Conservation (phyloP, 2,888 invertebrate species). For the Thera obeliscata region DNA sequence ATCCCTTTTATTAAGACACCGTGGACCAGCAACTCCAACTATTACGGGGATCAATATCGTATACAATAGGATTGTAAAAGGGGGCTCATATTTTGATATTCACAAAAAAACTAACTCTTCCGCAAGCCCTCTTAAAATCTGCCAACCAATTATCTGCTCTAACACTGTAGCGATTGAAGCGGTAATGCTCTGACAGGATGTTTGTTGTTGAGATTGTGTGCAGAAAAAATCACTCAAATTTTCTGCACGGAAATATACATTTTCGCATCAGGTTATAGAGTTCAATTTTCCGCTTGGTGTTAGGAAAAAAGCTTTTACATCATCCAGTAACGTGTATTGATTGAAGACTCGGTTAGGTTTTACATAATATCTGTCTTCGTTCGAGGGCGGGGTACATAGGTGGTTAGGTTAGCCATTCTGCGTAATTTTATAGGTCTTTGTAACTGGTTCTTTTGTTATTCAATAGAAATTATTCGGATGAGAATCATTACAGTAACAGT, state of each 20-base stretch:
- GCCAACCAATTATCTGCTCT: constrained; percentile 53
- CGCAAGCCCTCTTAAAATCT: constrained; percentile 58
- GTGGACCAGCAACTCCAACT: constrained; percentile 76
- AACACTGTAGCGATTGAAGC: constrained; percentile 58
- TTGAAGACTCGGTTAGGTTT: constrained; percentile 83
- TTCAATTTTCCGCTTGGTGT: constrained; percentile 47
- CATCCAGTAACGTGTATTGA: constrained; percentile 82
- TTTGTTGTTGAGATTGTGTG: constrained; percentile 71
- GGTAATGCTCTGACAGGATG: constrained; percentile 63
- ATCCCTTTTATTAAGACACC: constrained; percentile 77
- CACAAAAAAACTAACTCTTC: constrained; percentile 82
- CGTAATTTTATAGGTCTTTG: constrained; percentile 50
- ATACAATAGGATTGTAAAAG: constrained; percentile 83
- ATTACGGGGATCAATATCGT: constrained; percentile 82
- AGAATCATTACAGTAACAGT: constrained; percentile 5
- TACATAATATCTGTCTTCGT: constrained; percentile 82
- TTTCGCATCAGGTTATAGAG: constrained; percentile 51
- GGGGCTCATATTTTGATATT: constrained; percentile 84
- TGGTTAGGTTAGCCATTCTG: constrained; percentile 55
- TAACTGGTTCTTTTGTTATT: constrained; percentile 41
- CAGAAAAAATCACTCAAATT: constrained; percentile 60
- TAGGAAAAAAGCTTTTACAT: constrained; percentile 76
- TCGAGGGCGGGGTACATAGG: constrained; percentile 69
- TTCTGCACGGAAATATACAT: constrained; percentile 47
- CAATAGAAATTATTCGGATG: constrained; percentile 30